phyloP scores from a whole-genome alignment of 1,140 invertebrate species.

The Episyrphus balteatus region DNA sequence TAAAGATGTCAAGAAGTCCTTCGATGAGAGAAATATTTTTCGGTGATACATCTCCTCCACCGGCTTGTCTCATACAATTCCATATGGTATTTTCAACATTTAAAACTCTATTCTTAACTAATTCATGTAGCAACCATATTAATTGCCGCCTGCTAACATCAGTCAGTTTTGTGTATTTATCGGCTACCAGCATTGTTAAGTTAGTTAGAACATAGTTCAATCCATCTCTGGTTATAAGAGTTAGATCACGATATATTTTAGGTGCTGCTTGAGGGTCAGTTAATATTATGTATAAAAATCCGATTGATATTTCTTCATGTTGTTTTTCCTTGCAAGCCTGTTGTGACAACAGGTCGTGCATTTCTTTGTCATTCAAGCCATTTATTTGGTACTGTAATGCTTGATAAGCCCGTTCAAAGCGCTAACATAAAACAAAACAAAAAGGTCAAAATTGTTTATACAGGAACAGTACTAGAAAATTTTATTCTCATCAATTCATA shows the following conservation, averaged over 20 bases:
- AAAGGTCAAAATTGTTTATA: background rate
- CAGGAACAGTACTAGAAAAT: background rate
- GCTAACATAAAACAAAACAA: conserved; percentile 51
- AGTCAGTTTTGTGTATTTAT: conserved; percentile 78
- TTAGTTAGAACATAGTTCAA: conserved; percentile 67
- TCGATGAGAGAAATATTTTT: conserved; percentile 87
- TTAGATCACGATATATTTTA: conserved; percentile 86
- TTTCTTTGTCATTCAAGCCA: conserved; percentile 84
- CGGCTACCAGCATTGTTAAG: conserved; percentile 73
- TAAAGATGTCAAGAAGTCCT: conserved; percentile 81
- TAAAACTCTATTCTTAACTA: conserved; percentile 78
- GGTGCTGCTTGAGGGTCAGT: conserved; percentile 72
- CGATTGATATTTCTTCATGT: conserved; percentile 85
- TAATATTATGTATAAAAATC: conserved; percentile 78
- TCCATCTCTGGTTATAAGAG: conserved; percentile 78
- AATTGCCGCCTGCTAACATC: conserved; percentile 70
- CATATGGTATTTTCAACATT: conserved; percentile 82
- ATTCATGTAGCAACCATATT: conserved; percentile 74
- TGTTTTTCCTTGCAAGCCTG: conserved; percentile 77
- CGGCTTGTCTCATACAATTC: conserved; percentile 85
- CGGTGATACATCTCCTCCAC: conserved; percentile 82
- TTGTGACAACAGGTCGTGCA: conserved; percentile 80
- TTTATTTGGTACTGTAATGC: conserved; percentile 63
- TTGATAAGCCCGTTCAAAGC: conserved; percentile 73
- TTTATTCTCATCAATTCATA: background rate